Conservation (phyloP, 2,797 vertebrate species). For the Sebastes aleutianus region DNA sequence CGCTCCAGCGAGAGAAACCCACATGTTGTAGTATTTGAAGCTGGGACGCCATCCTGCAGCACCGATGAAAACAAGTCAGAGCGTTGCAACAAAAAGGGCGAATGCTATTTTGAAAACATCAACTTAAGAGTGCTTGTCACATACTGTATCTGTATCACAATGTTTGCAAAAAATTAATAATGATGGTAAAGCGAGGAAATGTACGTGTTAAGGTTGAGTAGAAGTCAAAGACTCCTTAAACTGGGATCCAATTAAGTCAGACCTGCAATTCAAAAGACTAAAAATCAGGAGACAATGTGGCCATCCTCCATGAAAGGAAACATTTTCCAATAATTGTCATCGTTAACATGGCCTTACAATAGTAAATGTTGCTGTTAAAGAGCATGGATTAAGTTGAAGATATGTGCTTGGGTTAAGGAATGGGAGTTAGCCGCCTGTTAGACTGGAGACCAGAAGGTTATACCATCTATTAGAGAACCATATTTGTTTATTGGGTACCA, state of each 20-base stretch:
- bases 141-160: background rate
- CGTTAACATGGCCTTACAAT: slow-evolving; percentile 20
- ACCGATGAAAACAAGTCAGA: slow-evolving; percentile 15
- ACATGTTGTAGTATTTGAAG: slow-evolving; percentile 99
- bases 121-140: background rate
- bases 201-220: slow-evolving; percentile 5
- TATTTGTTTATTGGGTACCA: slow-evolving; percentile 36
- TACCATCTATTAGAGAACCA: slow-evolving; percentile 46
- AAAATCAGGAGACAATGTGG: background rate
- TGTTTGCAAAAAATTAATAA: background rate
- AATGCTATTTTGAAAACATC: background rate
- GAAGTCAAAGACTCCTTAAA: background rate
- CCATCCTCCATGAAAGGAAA: slow-evolving; percentile 4
- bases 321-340: background rate
- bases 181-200: slow-evolving; percentile 15
- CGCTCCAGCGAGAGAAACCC: slow-evolving; percentile 95
- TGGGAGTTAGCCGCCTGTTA: slow-evolving; percentile 77
- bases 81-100: background rate
- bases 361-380: slow-evolving; percentile 57
- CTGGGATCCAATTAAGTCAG: slow-evolving; percentile 2
- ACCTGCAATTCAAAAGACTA: slow-evolving; percentile 3
- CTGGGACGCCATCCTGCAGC: slow-evolving; percentile 95
- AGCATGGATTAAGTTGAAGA: slow-evolving; percentile 56
- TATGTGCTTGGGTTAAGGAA: slow-evolving; percentile 71
- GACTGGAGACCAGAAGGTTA: slow-evolving; percentile 58